Conservation (phyloP, 2,888 invertebrate genomes). For the Lycophotia porphyrea region DNA sequence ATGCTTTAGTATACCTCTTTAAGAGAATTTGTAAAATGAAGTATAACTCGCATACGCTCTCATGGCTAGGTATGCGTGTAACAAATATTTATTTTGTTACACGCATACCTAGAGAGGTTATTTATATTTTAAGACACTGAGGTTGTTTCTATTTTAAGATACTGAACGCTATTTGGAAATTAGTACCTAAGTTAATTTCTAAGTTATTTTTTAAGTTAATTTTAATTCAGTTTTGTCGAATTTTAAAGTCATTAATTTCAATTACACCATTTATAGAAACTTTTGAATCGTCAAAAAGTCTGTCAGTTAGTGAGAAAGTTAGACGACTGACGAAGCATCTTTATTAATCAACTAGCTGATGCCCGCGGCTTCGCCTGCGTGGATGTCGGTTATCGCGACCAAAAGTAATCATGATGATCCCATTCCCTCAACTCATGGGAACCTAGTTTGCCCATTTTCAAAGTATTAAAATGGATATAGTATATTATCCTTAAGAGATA, state of each 20-base stretch:
- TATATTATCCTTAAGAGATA: no score
- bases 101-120: no score
- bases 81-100: no score
- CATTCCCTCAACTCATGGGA: no score
- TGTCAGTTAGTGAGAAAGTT: conserved; percentile 15
- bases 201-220: conserved; percentile 16
- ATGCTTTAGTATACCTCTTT: background rate
- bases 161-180: background rate
- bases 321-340: background rate
- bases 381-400: no score
- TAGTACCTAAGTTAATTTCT: background rate
- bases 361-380: no score
- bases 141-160: conserved; percentile 1
- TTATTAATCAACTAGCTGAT: background rate
- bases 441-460: no score
- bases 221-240: conserved; percentile 2
- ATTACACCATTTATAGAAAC: conserved; percentile 18
- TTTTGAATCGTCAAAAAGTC: conserved; percentile 27
- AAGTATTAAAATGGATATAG: no score
- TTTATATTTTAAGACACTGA: no score
- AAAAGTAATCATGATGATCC: no score
- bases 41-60: background rate
- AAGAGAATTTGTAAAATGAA: background rate
- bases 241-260: conserved; percentile 33
- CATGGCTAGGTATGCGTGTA: conserved; percentile 21